Evolutionary conservation across 2,888 invertebrate genomes (phyloP).

Genomic region (Lamellibrachia columna): DNA sequence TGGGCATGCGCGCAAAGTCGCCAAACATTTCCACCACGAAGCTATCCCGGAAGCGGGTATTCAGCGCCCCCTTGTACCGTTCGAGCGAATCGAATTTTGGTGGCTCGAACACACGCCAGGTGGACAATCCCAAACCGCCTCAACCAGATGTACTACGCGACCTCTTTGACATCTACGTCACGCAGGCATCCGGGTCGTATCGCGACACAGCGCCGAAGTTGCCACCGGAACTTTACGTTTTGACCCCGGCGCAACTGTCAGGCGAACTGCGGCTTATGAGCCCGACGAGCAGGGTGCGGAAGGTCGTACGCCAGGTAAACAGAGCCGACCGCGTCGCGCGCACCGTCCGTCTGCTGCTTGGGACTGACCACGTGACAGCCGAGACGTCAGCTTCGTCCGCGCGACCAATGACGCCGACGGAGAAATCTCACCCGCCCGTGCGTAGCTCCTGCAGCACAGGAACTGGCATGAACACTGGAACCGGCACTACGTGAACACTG

Average conservation of each 20-base stretch:
- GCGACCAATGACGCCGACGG: not conserved
- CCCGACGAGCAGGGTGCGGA: not conserved
- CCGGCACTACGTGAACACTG: no score
- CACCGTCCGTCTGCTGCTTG: constrained; percentile 20
- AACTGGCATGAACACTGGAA: no score
- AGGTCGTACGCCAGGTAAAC: constrained; percentile 21
- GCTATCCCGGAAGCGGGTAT: not conserved
- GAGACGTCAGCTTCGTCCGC: constrained; percentile 8
- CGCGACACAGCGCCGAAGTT: not conserved
- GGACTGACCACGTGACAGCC: not conserved
- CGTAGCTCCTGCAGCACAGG: not conserved
- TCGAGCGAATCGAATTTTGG: not conserved
- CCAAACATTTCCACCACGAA: not conserved
- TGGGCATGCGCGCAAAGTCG: not conserved
- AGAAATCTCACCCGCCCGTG: not conserved
- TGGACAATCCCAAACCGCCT: not conserved
- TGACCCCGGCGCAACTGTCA: not conserved
- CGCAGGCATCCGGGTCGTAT: not conserved
- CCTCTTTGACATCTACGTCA: not conserved
- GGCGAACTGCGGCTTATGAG: not conserved
- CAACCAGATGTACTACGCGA: not conserved
- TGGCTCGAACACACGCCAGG: not conserved
- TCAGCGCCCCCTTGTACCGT: not conserved
- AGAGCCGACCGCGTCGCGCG: constrained; percentile 20
- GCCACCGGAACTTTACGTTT: not conserved